Conservation (phyloP, 2,888 invertebrate genomes). For the Drosophila rellima region DNA sequence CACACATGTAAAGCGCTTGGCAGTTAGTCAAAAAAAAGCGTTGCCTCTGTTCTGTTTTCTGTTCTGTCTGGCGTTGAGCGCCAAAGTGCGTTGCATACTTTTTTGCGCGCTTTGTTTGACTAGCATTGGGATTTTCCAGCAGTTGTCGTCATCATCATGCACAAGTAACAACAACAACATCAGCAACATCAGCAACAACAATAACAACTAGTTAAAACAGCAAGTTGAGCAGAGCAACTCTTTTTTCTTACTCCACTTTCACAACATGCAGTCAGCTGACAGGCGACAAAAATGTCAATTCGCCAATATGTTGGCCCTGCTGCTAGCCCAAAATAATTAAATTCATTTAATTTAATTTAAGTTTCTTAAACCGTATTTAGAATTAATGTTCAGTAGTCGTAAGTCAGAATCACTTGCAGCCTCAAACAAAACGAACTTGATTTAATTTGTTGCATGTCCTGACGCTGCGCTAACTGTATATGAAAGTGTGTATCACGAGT, state of each 20-base stretch:
- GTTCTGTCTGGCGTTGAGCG: constrained; percentile 60
- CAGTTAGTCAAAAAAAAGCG: constrained; percentile 66
- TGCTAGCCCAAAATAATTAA: neutral
- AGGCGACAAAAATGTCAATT: constrained; percentile 72
- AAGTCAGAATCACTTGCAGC: neutral
- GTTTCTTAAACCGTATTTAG: neutral
- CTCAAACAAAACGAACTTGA: constrained; percentile 11
- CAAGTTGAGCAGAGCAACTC: constrained; percentile 42
- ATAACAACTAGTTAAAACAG: constrained; percentile 36
- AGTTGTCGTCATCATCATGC: constrained; percentile 59
- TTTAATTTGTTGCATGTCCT: constrained; percentile 40
- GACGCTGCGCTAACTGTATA: constrained; percentile 18
- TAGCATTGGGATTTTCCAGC: constrained; percentile 76
- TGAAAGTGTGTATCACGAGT: neutral
- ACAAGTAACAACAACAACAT: constrained; percentile 35
- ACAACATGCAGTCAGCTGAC: constrained; percentile 50
- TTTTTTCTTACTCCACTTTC: constrained; percentile 44
- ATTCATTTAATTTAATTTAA: neutral
- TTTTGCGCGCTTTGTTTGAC: constrained; percentile 77
- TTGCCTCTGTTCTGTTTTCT: constrained; percentile 17
- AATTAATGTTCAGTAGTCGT: neutral
- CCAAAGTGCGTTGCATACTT: constrained; percentile 77
- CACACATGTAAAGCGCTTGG: constrained; percentile 51
- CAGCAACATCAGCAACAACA: constrained; percentile 44
- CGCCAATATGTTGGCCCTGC: neutral